Base-by-base conservation (phyloP, 2,797 vertebrate genomes). In the Melanotaenia parkinsoni region DNA sequence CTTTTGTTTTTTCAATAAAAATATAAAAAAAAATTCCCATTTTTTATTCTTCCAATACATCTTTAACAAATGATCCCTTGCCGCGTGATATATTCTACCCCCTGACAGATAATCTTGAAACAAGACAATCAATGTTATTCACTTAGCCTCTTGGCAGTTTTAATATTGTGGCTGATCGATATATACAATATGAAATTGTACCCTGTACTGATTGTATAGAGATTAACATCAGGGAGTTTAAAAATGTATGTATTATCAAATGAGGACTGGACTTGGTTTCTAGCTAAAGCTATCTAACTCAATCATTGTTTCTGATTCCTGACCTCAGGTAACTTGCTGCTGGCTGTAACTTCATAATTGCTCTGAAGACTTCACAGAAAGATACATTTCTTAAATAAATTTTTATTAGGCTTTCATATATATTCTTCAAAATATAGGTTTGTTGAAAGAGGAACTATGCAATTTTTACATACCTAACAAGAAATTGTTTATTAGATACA, bases 261-360 rank as follows among this genome's bases (percentile, higher is more conserved):
- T 7, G 18, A 20, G 43, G 3, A 45, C 18, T 20, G 18, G 24
- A 11, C 12, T 51, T 51, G n/a, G 47, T n/a, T 22, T 11, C n/a
- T n/a, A 22, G 10, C 2, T 22, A 28, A 11, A 57, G 35, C 30
- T 26, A 33, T 26, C 24, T 24, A 33, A 38, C 12, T 58, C 43
- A 14, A 12, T 57, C 37, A 18, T 32, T 18, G 37, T 60, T 60
- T 67, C 30, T n/a, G 22, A 38, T 43, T 54, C n/a, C 43, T 67
- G 30, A 58, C 43, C 65, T 32, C 65, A 24, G 26, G 20, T 32
- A 58, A 38, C 18, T 32, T 45, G 37, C 53, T 58, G 53, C 54
- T 45, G 53, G 53, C 18, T 22, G 14, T 43, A 43, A 28, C 35
- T 10, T 26, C 22, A 40, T 40, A 40, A 24, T 28, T 28, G 37